Conservation (phyloP, 2,888 invertebrate genomes). For the Idaea straminata region DNA sequence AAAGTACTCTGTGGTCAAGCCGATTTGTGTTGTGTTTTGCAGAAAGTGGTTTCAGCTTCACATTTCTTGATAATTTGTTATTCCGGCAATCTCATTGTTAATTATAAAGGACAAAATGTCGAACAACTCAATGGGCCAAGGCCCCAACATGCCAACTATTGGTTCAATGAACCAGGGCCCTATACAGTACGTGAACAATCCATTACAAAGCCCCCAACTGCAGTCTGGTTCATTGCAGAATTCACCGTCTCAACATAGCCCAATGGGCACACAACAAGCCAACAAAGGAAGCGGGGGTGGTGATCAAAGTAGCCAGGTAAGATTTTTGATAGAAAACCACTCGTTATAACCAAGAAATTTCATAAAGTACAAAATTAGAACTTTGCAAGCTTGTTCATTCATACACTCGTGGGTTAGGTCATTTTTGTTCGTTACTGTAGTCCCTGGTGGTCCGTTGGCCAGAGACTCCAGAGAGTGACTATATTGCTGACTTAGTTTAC, state of each 20-base stretch:
- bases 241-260: conserved; percentile 73
- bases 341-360: not conserved
- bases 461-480: conserved; percentile 2
- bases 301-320: conserved; percentile 61
- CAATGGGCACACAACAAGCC: conserved; percentile 65
- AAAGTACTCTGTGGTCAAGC: not conserved
- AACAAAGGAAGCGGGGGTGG: conserved; percentile 53
- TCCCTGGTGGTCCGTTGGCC: too few species aligned
- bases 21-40: not conserved
- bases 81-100: not conserved
- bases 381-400: too few species aligned
- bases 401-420: too few species aligned
- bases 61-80: not conserved
- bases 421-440: too few species aligned
- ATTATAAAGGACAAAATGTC: conserved; percentile 40
- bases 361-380: not conserved
- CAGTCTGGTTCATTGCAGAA: conserved; percentile 61
- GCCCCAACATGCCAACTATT: conserved; percentile 61
- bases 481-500: conserved; percentile 8
- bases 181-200: conserved; percentile 67
- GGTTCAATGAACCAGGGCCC: conserved; percentile 57
- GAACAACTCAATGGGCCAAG: conserved; percentile 50
- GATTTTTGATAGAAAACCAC: not conserved
- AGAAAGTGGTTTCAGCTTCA: not conserved
- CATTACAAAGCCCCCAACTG: conserved; percentile 65